These are phyloP conservation scores for Lonchura striata DNA, from an alignment of 2,113 vertebrate genomes.

Conservation along the genomic window DNA sequence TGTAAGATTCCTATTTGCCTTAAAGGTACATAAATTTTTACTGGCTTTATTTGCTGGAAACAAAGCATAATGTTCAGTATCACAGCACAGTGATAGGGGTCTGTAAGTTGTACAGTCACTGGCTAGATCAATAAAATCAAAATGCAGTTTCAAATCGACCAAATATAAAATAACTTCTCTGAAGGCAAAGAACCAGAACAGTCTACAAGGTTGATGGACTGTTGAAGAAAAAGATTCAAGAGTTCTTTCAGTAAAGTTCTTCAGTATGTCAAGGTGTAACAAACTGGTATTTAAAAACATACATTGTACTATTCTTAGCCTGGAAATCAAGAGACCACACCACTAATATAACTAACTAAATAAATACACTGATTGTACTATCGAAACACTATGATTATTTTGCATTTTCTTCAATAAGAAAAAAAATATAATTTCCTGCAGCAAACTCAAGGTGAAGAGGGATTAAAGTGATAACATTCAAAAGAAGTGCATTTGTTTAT, in stretches of 20 bases:
- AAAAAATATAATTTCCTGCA: background rate
- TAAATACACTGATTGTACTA: background rate
- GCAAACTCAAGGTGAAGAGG: background rate
- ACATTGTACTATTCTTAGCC: background rate
- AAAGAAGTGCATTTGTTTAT: constrained; percentile 8
- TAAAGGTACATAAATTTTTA: constrained; percentile 59
- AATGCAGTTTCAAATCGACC: constrained; percentile 21
- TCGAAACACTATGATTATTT: background rate
- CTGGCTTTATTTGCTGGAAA: constrained; percentile 38
- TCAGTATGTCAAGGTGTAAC: background rate
- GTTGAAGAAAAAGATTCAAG: constrained; percentile 18
- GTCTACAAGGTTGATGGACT: background rate
- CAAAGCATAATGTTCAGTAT: background rate
- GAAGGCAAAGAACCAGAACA: constrained; percentile 53
- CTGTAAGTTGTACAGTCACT: background rate
- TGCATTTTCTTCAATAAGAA: background rate
- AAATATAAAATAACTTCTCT: constrained; percentile 58
- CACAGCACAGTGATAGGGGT: background rate
- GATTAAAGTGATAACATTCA: background rate
- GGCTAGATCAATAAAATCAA: constrained; percentile 41
- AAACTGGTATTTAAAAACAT: constrained; percentile 18
- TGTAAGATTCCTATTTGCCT: constrained; percentile 40
- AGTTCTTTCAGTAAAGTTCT: background rate
- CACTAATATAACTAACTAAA: background rate
- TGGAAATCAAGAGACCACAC: background rate